Conservation (phyloP, 2,113 vertebrate genomes). For the Promerops cafer region DNA sequence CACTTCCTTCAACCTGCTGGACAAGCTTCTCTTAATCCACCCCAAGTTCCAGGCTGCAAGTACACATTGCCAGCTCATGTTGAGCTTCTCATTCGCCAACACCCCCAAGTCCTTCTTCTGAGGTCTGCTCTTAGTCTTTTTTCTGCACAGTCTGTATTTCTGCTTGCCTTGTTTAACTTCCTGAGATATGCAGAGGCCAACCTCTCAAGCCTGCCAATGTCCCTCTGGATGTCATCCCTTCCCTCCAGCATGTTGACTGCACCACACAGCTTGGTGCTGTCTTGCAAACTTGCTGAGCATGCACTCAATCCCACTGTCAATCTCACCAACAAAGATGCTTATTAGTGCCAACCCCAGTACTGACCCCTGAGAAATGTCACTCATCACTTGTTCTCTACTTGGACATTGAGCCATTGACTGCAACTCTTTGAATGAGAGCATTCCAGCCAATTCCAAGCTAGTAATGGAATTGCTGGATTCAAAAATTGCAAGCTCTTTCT, state of each 20-base stretch:
- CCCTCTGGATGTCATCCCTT: not conserved
- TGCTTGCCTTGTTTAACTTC: not conserved
- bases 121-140: not conserved
- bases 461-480: not conserved
- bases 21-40: not conserved
- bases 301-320: not conserved
- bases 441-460: not conserved
- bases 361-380: not conserved
- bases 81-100: not conserved
- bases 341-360: no score
- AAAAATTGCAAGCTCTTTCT: not conserved
- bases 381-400: not conserved
- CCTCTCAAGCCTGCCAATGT: not conserved
- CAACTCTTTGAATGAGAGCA: not conserved
- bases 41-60: not conserved
- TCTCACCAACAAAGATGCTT: not conserved
- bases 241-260: not conserved
- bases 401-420: fast-evolving
- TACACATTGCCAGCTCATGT: not conserved
- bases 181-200: not conserved
- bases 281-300: not conserved
- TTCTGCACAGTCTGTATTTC: not conserved
- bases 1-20: no score
- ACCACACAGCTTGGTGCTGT: not conserved
- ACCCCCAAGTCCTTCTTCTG: not conserved